phyloP scores from a whole-genome alignment of 37 sponge, comb jelly and placozoan species.

The Geodia barretti region DNA sequence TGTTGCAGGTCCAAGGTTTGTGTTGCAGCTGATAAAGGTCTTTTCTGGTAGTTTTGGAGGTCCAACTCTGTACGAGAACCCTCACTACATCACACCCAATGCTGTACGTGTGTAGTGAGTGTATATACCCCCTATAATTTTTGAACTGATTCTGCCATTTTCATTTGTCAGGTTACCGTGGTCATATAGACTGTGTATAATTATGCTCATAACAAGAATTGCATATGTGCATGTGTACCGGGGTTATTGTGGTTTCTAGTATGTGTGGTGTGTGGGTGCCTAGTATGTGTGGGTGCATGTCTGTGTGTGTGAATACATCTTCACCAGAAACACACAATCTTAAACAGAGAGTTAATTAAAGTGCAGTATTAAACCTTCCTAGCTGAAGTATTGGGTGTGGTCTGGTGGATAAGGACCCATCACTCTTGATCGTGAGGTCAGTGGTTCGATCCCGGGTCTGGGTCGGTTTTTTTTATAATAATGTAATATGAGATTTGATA shows the following conservation, averaged over 20 bases:
- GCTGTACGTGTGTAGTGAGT: slow-evolving; percentile 49
- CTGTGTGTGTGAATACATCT: background rate
- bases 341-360: too few relatives aligned
- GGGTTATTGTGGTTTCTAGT: background rate
- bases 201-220: background rate
- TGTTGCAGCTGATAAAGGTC: slow-evolving; percentile 84
- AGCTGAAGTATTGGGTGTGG: too few relatives aligned
- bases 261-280: background rate
- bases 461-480: too few relatives aligned
- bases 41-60: slow-evolving; percentile 98
- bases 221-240: too few relatives aligned
- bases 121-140: background rate
- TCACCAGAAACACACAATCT: background rate
- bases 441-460: too few relatives aligned
- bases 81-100: slow-evolving; percentile 90
- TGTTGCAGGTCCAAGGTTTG: slow-evolving; percentile 89
- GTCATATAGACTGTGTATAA: too few relatives aligned
- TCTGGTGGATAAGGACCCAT: too few relatives aligned
- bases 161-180: background rate
- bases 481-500: too few relatives aligned
- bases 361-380: too few relatives aligned
- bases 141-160: background rate
- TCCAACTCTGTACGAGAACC: slow-evolving; percentile 88
- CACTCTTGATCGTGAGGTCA: too few relatives aligned
- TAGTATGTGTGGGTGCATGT: background rate